Base-by-base conservation (phyloP, 2,113 vertebrate species). In the Myrmecophaga tridactyla region DNA sequence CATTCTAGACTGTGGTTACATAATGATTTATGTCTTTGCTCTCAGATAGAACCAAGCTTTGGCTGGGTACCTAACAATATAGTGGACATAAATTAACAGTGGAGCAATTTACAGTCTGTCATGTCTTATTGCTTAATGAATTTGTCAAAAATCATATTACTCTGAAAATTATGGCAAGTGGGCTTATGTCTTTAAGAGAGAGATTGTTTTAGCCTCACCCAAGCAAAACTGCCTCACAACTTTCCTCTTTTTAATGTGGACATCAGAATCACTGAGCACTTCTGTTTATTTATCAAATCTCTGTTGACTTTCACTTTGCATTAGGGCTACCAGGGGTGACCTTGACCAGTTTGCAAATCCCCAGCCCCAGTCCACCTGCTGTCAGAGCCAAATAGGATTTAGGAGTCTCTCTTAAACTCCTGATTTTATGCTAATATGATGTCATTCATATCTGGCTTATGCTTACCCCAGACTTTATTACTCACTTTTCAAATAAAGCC, bases 101-200 rank as follows among this genome's bases (percentile, higher is more conserved):
- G 56, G 75, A 96, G 90, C 96, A 95, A 97, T 97, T 97, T 96
- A 96, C 93, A 97, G 86, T 96, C 97, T 97, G 94, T 96, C 97
- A 95, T 96, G 82, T 96, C 97, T 97, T 97, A 95, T 96, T 97
- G 96, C 96, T 96, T 97, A 97, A 97, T 97, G 97, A 97, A 96
- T 97, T 97, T 97, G 97, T 97, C 97, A 97, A 97, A 97, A 97
- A 95, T 97, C 96, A 95, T 97, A 97, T 97, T 96, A 95, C 90
- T 96, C 89, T 95, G 94, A 96, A 97, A 96, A 97, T 97, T 97
- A 97, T 96, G 86, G 92, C 89, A 92, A 82, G 69, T 17, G 91
- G 93, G 87, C 89, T 95, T 96, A 72, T 86, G 73, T 92, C 86
- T 95, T 96, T 96, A 96, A 89, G 77, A 95, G 73, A 5, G 56